Evolutionary conservation across 2,113 vertebrate species (phyloP), one percentile per base, ranked within the genome.

Genomic region (Sitta europaea): DNA sequence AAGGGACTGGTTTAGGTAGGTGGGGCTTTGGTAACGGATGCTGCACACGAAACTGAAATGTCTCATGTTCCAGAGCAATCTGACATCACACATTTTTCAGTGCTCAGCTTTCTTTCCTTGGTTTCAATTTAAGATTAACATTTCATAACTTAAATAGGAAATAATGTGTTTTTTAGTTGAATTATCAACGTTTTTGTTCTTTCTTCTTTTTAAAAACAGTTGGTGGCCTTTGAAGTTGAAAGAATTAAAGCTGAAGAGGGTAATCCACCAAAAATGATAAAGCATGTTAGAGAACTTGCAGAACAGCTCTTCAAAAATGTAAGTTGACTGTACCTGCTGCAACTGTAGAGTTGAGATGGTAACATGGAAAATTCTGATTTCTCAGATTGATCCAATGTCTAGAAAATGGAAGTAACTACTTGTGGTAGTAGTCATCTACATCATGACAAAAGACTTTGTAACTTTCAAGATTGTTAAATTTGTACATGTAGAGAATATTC

Each of bases 261-360:
- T 93, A 98, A 97, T 92, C 97, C 98, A 74, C 78, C 96, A 77
- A 99, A 98, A 97, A 97, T 99, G 75, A 98, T 99, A 97, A 99
- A 99, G 90, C 98, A 99, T 88, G 97, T 99, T 83, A 98, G 98
- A 97, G 98, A 99, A 92, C 98, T 99, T 92, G 99, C 99, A 23
- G 99, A 99, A 90, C 99, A 99, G 70, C 98, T 99, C 10, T 98
- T 99, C 95, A 99, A 97, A 98, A 99, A 99, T 89, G 99, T 99
- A 97, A 99, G 99, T 98, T 81, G 22, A 66, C 67, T 87, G 3
- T 80, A 54, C 50, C 53, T 96, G 27, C 59, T 71, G 20, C 24
- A 45, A 25, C 50, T 87, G 1, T 66, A 85, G 14, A 81, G 16
- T 75, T 71, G 74, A 59, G 38, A 62, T 71, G 42, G 33, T 92